Percentiles rank a stretch among this genome's conserved stretches.
phyloP scores from a whole-genome alignment of 1,140 invertebrate genomes.

The Ephestia elutella region DNA sequence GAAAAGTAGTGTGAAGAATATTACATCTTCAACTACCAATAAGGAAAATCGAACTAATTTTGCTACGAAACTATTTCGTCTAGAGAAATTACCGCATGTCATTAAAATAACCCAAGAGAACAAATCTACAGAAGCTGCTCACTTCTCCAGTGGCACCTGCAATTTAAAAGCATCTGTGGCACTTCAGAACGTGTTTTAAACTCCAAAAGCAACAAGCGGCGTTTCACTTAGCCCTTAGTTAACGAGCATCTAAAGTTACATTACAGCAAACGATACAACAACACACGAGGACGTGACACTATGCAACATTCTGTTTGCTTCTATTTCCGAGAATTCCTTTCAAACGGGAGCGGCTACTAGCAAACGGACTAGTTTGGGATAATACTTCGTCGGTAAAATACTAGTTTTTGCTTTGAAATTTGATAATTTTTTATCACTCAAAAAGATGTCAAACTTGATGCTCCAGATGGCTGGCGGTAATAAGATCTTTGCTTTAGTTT shows the following conservation, averaged over 20 bases:
- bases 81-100: no score
- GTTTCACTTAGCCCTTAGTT: background rate
- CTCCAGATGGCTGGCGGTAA: background rate
- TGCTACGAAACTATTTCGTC: no score
- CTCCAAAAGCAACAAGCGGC: background rate
- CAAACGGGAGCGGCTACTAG: background rate
- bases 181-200: background rate
- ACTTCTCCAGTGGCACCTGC: background rate
- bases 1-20: no score
- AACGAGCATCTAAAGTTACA: conserved; percentile 1
- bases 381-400: background rate
- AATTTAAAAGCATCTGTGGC: background rate
- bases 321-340: conserved; percentile 11
- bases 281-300: background rate
- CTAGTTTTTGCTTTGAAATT: background rate
- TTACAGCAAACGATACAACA: background rate
- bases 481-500: no score
- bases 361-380: background rate
- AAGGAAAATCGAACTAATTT: no score
- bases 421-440: background rate
- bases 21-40: no score
- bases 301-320: conserved; percentile 5
- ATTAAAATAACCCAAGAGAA: no score
- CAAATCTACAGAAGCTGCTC: no score
- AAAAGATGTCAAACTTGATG: background rate